These are phyloP conservation scores for Protophormia terraenovae DNA, from an alignment of 2,888 invertebrate species.

Conservation along the genomic window DNA sequence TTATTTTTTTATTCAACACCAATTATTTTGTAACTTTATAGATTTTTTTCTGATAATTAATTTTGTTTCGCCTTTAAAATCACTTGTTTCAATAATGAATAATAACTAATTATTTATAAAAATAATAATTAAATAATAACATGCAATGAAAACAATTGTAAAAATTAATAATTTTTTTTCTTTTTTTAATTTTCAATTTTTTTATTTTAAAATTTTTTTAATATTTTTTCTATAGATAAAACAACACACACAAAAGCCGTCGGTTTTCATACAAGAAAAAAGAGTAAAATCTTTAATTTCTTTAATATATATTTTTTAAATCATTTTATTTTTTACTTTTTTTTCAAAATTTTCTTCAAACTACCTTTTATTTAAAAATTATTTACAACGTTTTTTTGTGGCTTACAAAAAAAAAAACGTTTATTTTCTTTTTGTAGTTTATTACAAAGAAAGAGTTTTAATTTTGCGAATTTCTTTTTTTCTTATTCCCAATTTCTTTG, in stretches of 20 bases:
- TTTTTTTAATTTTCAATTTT: neutral
- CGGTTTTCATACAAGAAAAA: neutral
- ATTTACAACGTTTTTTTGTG: constrained; percentile 13
- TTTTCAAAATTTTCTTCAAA: neutral
- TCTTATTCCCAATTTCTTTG: neutral
- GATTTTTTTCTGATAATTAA: neutral
- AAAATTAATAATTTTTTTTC: neutral
- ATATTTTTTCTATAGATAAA: neutral
- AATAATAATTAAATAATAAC: constrained; percentile 30
- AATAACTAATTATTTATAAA: neutral
- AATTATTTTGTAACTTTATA: neutral
- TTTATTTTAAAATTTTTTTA: neutral
- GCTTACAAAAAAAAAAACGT: neutral
- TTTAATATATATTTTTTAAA: too few species aligned
- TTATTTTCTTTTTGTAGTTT: neutral
- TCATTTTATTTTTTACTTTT: neutral
- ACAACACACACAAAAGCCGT: neutral
- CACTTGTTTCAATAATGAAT: constrained; percentile 2
- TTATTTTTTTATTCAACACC: neutral
- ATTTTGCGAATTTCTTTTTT: constrained; percentile 22
- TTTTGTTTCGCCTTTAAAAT: neutral
- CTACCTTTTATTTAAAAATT: constrained; percentile 19
- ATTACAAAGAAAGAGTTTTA: neutral
- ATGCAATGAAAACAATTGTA: constrained; percentile 1
- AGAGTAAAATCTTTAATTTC: neutral